Evolutionary conservation across 2,797 vertebrate genomes (phyloP).

Genomic region (Telmatherina bonti): DNA sequence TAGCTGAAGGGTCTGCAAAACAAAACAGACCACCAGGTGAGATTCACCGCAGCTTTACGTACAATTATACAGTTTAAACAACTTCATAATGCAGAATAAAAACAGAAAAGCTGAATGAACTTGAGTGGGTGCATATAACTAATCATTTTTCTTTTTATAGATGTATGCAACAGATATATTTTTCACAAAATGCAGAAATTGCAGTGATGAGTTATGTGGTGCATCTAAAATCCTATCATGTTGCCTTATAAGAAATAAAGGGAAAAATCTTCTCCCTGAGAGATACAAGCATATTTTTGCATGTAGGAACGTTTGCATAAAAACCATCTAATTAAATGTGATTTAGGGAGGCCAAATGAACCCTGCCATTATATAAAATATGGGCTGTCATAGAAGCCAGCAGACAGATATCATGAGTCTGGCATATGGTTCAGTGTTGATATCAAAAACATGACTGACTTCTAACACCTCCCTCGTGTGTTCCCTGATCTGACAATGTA

Average conservation of each 20-base stretch:
- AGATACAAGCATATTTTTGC: not conserved
- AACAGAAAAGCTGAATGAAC: too few relatives aligned
- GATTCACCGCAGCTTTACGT: not conserved
- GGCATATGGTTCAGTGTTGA: conserved; percentile 1
- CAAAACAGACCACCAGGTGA: conserved; percentile 20
- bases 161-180: not conserved
- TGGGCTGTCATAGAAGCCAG: not conserved
- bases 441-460: not conserved
- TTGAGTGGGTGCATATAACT: too few relatives aligned
- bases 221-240: not conserved
- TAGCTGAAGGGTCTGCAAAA: conserved; percentile 88
- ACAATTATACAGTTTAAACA: not conserved
- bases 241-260: conserved; percentile 11
- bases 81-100: not conserved
- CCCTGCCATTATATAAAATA: not conserved
- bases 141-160: not conserved
- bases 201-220: not conserved
- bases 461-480: not conserved
- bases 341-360: conserved; percentile 6
- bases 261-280: not conserved
- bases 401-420: not conserved
- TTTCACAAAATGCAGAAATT: not conserved
- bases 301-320: not conserved
- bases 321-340: conserved; percentile 12
- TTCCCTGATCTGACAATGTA: not conserved